Evolutionary conservation across 2,113 vertebrate genomes (phyloP), one percentile per base, ranked within the genome.

Genomic region (Perognathus longimembris): DNA sequence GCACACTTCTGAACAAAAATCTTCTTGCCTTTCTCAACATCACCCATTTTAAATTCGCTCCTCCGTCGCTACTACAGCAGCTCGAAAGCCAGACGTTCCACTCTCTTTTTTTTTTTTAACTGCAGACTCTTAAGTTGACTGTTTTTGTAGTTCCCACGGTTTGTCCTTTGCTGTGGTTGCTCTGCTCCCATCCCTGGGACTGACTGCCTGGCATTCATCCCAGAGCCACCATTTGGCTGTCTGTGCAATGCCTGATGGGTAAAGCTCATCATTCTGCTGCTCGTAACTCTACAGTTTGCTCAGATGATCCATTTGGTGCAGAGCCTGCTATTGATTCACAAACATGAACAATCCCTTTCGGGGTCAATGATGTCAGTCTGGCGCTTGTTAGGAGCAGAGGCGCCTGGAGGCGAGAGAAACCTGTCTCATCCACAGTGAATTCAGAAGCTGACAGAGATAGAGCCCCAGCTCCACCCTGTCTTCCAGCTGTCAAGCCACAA

Each of bases 361-460:
- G 74, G 88, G 88, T 45, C 32, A 80, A 63, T 63, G 59, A 86
- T 93, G 85, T 74, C 81, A 80, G 66, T 10, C 28, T 83, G 94
- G 71, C 45, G 80, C 76, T 64, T 86, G 32, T 81, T 83, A 76
- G 67, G 34, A 95, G 74, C 1, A 11, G 71, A 54, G 63, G 61
- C 71, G 32, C 54, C 71, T 57, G 32, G n/a, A 22, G 89, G 82
- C 70, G 38, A 86, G 75, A 69, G 28, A 45, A 69, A 18, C 64
- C 36, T 78, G 26, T 89, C 74, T 91, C 61, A 57, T 59, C 57
- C 74, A 17, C 30, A 79, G 74, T 50, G 70, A 88, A 83, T 88
- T 85, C 54, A 36, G 66, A 26, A 38, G 24, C 57, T 63, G 67
- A 63, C 10, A 78, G 81, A 89, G 28, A 34, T 40, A 17, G 7